These are phyloP conservation scores for Epizoanthus fatuus DNA, from an alignment of 92 coral and sea anemone genomes.

Conservation along the genomic window DNA sequence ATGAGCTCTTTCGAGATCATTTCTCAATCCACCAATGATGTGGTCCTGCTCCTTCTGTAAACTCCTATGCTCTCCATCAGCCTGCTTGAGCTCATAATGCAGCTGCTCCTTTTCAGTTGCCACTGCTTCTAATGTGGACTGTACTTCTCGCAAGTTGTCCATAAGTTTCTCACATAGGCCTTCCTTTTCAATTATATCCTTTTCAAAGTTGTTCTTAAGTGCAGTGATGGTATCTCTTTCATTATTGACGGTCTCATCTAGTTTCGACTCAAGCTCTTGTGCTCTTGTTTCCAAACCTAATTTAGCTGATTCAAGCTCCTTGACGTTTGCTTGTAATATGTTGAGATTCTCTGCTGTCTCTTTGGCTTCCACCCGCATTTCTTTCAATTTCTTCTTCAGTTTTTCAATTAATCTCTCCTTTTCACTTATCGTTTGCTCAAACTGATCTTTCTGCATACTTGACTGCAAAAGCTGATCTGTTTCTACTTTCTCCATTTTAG, in stretches of 20 bases:
- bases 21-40: slow-evolving; percentile 30
- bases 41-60: slow-evolving; percentile 61
- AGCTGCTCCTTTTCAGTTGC: slow-evolving; percentile 43
- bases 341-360: slow-evolving; percentile 62
- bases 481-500: slow-evolving; percentile 81
- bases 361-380: slow-evolving; percentile 69
- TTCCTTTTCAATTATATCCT: slow-evolving; percentile 36
- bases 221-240: background rate
- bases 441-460: slow-evolving; percentile 71
- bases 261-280: slow-evolving; percentile 25
- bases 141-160: slow-evolving; percentile 29
- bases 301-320: slow-evolving; percentile 62
- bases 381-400: slow-evolving; percentile 78
- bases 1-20: slow-evolving; percentile 45
- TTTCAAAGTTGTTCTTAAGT: slow-evolving; percentile 12
- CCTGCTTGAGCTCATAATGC: slow-evolving; percentile 35
- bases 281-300: slow-evolving; percentile 45
- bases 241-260: slow-evolving; percentile 1
- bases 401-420: slow-evolving; percentile 80
- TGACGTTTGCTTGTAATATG: slow-evolving; percentile 57
- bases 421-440: slow-evolving; percentile 75
- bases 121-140: slow-evolving; percentile 29
- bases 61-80: slow-evolving; percentile 50
- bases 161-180: slow-evolving; percentile 15
- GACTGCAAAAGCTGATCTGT: slow-evolving; percentile 78